Percentiles rank a stretch among this genome's conserved stretches.
phyloP scores from a whole-genome alignment of 2,797 vertebrate genomes.

The Myiotriccus ornatus region DNA sequence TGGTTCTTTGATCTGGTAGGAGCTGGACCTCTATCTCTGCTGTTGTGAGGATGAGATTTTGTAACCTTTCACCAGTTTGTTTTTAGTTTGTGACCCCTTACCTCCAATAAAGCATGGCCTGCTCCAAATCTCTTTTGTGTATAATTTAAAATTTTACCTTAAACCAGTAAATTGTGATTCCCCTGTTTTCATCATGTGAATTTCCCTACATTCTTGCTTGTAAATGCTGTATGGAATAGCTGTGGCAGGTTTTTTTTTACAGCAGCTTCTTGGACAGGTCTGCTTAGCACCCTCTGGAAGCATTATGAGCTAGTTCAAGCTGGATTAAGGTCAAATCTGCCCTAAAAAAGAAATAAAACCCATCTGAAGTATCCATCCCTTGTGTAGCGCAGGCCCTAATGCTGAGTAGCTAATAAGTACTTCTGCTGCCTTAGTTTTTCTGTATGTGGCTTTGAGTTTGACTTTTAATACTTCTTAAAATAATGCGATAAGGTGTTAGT shows the following conservation, averaged over 20 bases:
- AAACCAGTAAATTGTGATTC: background rate
- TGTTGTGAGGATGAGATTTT: background rate
- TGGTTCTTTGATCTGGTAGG: background rate
- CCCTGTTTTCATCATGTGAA: background rate
- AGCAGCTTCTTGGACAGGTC: background rate
- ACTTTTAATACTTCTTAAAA: background rate
- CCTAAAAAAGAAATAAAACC: constrained; percentile 11
- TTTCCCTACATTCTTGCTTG: background rate
- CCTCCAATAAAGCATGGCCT: background rate
- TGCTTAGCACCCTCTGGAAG: background rate
- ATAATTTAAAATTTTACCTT: background rate
- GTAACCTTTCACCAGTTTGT: background rate
- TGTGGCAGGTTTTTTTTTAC: background rate
- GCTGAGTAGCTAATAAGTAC: background rate
- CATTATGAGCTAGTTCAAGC: constrained; percentile 11
- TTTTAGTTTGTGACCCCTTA: background rate
- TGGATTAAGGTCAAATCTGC: constrained; percentile 38
- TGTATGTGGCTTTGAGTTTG: background rate
- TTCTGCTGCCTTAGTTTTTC: background rate
- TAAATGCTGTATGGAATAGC: background rate
- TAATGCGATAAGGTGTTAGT: background rate
- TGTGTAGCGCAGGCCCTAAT: background rate
- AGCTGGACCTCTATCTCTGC: background rate
- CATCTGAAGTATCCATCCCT: background rate
- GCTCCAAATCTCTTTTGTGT: background rate